A percentile compares a stretch with the other conserved stretches of the same genome.
These are phyloP conservation scores for Falco punctatus DNA, from an alignment of 2,113 vertebrate species.

Conservation along the genomic window DNA sequence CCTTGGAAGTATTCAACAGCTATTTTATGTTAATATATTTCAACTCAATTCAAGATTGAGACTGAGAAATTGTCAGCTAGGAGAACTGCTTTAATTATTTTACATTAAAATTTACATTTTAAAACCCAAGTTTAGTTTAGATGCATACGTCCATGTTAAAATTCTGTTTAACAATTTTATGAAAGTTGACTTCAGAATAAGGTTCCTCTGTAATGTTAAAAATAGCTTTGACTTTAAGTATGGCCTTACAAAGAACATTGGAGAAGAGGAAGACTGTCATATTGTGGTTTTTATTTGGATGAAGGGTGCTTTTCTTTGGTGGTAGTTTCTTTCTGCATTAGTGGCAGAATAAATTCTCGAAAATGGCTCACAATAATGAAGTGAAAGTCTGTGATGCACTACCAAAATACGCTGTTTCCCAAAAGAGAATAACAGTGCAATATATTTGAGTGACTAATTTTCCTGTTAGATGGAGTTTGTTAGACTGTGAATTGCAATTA, in stretches of 20 bases:
- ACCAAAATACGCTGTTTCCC: neutral
- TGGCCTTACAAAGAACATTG: neutral
- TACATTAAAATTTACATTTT: neutral
- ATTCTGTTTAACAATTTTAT: neutral
- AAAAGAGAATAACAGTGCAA: neutral
- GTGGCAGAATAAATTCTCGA: neutral
- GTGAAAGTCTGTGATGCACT: neutral
- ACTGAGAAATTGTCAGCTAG: neutral
- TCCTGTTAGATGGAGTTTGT: neutral
- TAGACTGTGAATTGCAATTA: neutral
- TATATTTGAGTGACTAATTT: neutral
- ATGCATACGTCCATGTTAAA: neutral
- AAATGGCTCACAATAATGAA: neutral
- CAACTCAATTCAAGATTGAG: neutral
- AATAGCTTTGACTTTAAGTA: neutral
- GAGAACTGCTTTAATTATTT: neutral
- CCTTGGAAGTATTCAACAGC: neutral
- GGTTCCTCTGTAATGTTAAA: neutral
- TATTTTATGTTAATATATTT: neutral
- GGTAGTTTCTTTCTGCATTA: neutral
- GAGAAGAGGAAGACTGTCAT: neutral
- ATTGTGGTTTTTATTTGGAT: neutral
- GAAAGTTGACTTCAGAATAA: neutral
- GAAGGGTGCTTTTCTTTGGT: neutral
- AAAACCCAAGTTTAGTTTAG: neutral